Base-by-base conservation (phyloP, 2,113 vertebrate genomes). In the Eurypyga helias region DNA sequence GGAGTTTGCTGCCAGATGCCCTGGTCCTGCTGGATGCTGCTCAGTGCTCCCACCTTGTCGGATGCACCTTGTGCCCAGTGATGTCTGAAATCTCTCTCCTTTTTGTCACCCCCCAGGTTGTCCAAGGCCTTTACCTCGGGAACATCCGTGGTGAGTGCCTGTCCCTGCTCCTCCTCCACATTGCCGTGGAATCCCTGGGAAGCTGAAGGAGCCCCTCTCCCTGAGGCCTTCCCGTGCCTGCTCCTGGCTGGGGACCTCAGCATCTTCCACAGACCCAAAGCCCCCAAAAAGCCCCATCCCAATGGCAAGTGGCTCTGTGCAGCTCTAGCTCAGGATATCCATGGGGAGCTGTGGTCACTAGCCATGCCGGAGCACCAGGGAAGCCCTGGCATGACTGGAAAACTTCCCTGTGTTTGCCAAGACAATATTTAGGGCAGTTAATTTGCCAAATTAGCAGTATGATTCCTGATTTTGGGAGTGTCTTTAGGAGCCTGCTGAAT, bases 111-210 rank as follows among this genome's bases (percentile, higher is more conserved):
- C 83, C 45, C 34, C 83, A 99, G 99, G 95, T 99, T 69, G 97
- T 99, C 51, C 95, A 98, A 52, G 99, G 99, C 6, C 98, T 99
- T 65, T 99, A 99, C 94, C 98, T 99, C 1, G 99, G 99, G 48
- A 99, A 99, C 87, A 98, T 99, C 94, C 98, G 95, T 72, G 99
- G 99, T 99, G 88, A 98, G 98, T 95, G 58, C 18, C 20, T 41
- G 57, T 26, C 64, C 34, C 48, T 60, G 62, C 77, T 64, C 9
- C 49, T 10, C 8, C 67, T 62, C 62, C 1, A 0, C 0, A 2
- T 14, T 20, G 34, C 57, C 61, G 13, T 21, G 71, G 43, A 55
- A 28, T 43, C 41, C 29, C n/a, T 3, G n/a, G n/a, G n/a, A 4
- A 48, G 34, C 9, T 17, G 69, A 28, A 73, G 64, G 17, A 58